These are phyloP conservation scores for Chloebia gouldiae DNA, from an alignment of 2,113 vertebrate genomes.

Conservation along the genomic window DNA sequence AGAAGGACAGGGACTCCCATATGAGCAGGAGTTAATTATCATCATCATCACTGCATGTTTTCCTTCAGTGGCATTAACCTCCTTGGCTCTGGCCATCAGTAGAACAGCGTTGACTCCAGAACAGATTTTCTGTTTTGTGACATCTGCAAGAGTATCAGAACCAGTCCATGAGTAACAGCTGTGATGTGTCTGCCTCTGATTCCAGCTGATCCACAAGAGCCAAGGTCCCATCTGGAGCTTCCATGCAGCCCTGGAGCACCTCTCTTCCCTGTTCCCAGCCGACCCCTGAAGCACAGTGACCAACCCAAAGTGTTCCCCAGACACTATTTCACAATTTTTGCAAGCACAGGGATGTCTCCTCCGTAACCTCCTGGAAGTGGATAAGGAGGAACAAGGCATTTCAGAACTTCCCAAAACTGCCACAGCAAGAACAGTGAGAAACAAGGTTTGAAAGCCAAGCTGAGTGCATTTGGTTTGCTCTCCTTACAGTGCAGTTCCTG, in stretches of 20 bases:
- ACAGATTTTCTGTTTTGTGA: background rate
- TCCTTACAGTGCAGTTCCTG: background rate
- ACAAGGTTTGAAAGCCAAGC: background rate
- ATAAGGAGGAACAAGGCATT: background rate
- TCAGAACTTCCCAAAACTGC: background rate
- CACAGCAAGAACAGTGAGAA: background rate
- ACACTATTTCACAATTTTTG: background rate
- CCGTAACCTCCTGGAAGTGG: background rate
- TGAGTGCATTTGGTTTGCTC: background rate
- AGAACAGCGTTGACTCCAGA: background rate
- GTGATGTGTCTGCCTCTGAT: background rate
- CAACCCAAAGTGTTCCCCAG: background rate
- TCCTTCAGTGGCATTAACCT: background rate
- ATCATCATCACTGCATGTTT: background rate
- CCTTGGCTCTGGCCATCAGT: background rate
- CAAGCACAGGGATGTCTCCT: rapidly evolving
- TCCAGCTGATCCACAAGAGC: background rate
- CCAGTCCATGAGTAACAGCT: rapidly evolving
- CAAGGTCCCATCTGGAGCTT: background rate
- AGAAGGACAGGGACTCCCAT: background rate
- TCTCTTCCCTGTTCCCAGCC: background rate
- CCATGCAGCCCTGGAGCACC: background rate
- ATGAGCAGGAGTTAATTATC: background rate
- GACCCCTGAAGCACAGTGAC: background rate
- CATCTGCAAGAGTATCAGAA: rapidly evolving